Evolutionary conservation across 2,888 invertebrate genomes (phyloP).

Genomic region (Melinaea menophilus): DNA sequence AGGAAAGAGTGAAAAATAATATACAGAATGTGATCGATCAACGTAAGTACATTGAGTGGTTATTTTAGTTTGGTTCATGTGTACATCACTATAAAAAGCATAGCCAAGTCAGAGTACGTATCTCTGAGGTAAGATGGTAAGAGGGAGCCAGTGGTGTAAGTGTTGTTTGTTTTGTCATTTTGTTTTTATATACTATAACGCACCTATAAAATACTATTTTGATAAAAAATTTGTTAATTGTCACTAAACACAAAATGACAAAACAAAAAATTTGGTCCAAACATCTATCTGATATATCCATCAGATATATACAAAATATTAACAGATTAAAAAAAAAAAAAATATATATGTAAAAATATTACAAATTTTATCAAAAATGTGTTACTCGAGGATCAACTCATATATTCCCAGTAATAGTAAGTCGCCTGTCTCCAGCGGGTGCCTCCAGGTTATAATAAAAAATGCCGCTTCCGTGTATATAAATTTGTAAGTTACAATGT

Average conservation of each 20-base stretch:
- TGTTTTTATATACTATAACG: neutral
- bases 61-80: slow-evolving; percentile 3
- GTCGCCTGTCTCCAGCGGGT: neutral
- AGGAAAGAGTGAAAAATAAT: slow-evolving; percentile 88
- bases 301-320: too few relatives aligned
- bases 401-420: neutral
- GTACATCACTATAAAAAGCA: slow-evolving; percentile 7
- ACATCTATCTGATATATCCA: too few relatives aligned
- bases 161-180: slow-evolving; percentile 7
- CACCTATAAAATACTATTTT: too few relatives aligned
- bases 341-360: too few relatives aligned
- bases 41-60: slow-evolving; percentile 84
- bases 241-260: neutral
- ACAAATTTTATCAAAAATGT: too few relatives aligned
- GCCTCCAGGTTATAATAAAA: slow-evolving; percentile 1
- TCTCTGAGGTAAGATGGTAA: slow-evolving; percentile 26
- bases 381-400: too few relatives aligned
- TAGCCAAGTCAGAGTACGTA: slow-evolving; percentile 8
- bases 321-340: too few relatives aligned
- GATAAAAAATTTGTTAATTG: too few relatives aligned
- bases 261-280: neutral
- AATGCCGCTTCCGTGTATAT: neutral
- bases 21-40: slow-evolving; percentile 92
- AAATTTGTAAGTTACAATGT: slow-evolving; percentile 49
- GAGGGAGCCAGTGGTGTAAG: slow-evolving; percentile 15